phyloP scores from a whole-genome alignment of 30 jellyfish, hydroid and myxozoan species.

The Sanderia malayensis region DNA sequence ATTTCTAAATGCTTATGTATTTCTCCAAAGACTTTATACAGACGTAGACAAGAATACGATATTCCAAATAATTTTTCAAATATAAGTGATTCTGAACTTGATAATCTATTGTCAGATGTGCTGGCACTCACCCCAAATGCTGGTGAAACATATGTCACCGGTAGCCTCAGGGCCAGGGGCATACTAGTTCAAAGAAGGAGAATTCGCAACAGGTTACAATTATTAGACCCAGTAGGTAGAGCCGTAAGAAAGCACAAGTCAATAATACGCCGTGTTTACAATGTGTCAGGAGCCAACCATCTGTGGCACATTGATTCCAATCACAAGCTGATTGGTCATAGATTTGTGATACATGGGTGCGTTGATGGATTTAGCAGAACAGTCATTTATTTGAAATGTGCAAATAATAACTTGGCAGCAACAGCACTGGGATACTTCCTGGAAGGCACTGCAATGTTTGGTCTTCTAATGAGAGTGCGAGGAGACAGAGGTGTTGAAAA shows the following conservation, averaged over 20 bases:
- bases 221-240: constrained; percentile 6
- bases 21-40: neutral
- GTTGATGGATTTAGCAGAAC: constrained; percentile 41
- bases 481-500: constrained; percentile 58
- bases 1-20: constrained; percentile 9
- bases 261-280: neutral
- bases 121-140: constrained; percentile 7
- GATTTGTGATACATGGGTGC: constrained; percentile 41
- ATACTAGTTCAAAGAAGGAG: neutral
- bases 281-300: neutral
- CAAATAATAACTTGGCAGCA: constrained; percentile 22
- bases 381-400: constrained; percentile 7
- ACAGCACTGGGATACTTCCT: constrained; percentile 37
- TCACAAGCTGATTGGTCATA: constrained; percentile 15
- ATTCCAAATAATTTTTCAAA: constrained; percentile 6
- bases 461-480: constrained; percentile 43
- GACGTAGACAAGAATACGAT: constrained; percentile 4
- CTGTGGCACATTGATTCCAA: constrained; percentile 4
- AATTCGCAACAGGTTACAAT: neutral
- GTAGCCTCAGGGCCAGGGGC: constrained; percentile 18
- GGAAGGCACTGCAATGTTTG: constrained; percentile 21
- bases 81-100: neutral
- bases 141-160: constrained; percentile 7
- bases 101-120: neutral
- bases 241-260: neutral